phyloP scores from a whole-genome alignment of 2,888 invertebrate genomes.

The Platycnemis pennipes region DNA sequence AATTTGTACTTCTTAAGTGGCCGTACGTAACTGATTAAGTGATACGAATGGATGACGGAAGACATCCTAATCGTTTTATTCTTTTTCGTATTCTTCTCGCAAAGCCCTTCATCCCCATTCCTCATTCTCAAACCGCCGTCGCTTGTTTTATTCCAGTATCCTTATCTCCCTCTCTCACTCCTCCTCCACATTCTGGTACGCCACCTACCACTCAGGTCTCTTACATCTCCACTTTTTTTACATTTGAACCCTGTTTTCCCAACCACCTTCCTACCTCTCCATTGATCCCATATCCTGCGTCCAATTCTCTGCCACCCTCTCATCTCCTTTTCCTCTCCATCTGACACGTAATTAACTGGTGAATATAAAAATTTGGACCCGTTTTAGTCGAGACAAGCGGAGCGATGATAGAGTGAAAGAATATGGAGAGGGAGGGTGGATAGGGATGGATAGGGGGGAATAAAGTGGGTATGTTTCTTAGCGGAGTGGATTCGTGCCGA shows the following conservation, averaged over 20 bases:
- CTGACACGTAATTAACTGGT: neutral
- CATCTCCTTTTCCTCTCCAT: neutral
- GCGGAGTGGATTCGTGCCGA: too few species aligned
- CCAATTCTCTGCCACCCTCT: neutral
- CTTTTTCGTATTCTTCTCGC: too few species aligned
- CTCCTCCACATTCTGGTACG: too few species aligned
- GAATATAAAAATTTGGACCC: neutral
- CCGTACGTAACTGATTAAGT: too few species aligned
- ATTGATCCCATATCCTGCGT: neutral
- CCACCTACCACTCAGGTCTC: neutral
- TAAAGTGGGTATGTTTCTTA: too few species aligned
- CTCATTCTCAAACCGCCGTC: neutral
- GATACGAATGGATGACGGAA: too few species aligned
- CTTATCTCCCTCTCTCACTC: neutral
- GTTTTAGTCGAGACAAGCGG: neutral
- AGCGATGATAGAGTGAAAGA: too few species aligned
- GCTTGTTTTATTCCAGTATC: too few species aligned
- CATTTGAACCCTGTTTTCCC: neutral
- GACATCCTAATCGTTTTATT: too few species aligned
- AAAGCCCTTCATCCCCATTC: neutral
- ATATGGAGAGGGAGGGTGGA: neutral
- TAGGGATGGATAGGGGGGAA: neutral
- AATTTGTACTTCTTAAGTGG: too few species aligned
- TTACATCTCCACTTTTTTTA: neutral
- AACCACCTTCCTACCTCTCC: neutral